Evolutionary conservation across 1,140 invertebrate genomes (phyloP).

Genomic region (fruit fly (Drosophila melanogaster)): Release_6_plus_ISO1_MT NC_004354.4:1533001-1533500

Average conservation of each 20-base stretch:
- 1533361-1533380: constrained; percentile 82
- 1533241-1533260: constrained; percentile 21
- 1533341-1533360: constrained; percentile 84
- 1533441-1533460: constrained; percentile 70
- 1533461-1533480: background rate
- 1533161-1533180: constrained; percentile 9
- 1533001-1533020: constrained; percentile 74
- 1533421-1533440: constrained; percentile 70
- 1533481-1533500: constrained; percentile 42
- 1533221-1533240: constrained; percentile 64
- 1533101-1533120: background rate
- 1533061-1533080: constrained; percentile 6
- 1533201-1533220: constrained; percentile 70
- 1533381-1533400: constrained; percentile 20
- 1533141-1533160: constrained; percentile 56
- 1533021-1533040: constrained; percentile 79
- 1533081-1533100: constrained; percentile 1
- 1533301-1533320: constrained; percentile 46
- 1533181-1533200: constrained; percentile 22
- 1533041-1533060: constrained; percentile 26
- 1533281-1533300: background rate
- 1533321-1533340: constrained; percentile 84
- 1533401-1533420: constrained; percentile 56
- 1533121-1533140: constrained; percentile 7
- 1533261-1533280: constrained; percentile 9